A percentile compares a stretch with the other conserved stretches of the same genome.
Evolutionary conservation across 2,888 invertebrate genomes (phyloP).

Genomic region (Acrobasis consociella): DNA sequence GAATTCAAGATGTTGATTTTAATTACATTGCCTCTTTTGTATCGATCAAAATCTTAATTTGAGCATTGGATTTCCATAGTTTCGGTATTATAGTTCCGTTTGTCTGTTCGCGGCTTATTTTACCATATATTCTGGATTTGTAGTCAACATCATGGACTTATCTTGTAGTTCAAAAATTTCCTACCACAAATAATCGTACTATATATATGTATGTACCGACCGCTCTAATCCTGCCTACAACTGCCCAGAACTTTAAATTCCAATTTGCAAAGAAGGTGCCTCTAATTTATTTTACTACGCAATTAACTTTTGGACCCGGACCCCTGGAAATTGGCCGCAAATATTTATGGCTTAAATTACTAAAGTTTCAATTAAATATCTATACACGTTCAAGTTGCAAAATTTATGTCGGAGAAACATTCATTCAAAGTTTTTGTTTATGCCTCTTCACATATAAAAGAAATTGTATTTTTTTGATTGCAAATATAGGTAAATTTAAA

Average conservation of each 20-base stretch:
- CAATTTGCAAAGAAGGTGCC: constrained; percentile 9
- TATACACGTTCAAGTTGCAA: background rate
- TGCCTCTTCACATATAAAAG: background rate
- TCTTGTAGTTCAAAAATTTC: no score
- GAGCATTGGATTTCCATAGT: no score
- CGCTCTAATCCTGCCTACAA: background rate
- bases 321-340: constrained; percentile 3
- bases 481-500: no score
- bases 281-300: constrained; percentile 16
- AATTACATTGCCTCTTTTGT: no score
- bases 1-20: no score
- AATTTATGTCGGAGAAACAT: background rate
- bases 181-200: background rate
- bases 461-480: no score
- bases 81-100: no score
- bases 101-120: no score
- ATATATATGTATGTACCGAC: background rate
- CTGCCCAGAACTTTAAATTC: constrained; percentile 3
- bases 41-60: no score
- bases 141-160: no score
- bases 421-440: background rate
- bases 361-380: constrained; percentile 2
- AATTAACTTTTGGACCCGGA: constrained; percentile 8
- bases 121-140: no score
- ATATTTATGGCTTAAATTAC: constrained; percentile 9